phyloP scores from a whole-genome alignment of 2,113 vertebrate genomes.

The Corynorhinus townsendii region DNA sequence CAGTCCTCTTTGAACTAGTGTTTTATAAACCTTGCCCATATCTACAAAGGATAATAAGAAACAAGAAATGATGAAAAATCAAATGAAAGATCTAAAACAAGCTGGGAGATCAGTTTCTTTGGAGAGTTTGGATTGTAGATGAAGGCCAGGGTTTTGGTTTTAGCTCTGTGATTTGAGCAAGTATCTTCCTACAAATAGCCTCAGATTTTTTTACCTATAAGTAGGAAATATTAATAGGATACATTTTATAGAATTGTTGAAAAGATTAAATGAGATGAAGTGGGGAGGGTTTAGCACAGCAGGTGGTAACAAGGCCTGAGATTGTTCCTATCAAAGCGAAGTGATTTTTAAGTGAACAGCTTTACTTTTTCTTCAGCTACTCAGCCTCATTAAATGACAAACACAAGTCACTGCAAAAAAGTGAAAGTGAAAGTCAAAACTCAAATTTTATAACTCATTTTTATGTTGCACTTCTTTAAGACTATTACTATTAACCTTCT shows the following conservation, averaged over 20 bases:
- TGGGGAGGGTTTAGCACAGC: background rate
- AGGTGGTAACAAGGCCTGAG: background rate
- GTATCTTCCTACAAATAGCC: background rate
- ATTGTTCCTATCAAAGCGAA: background rate
- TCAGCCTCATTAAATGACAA: background rate
- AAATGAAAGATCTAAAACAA: background rate
- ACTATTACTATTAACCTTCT: background rate
- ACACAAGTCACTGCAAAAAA: background rate
- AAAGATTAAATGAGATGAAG: background rate
- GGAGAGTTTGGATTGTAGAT: background rate
- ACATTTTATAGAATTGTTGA: background rate
- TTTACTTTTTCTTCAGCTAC: background rate
- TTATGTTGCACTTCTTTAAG: background rate
- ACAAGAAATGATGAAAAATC: background rate
- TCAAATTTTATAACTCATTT: background rate
- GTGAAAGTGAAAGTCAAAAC: background rate
- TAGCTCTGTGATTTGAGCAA: background rate
- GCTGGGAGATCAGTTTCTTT: background rate
- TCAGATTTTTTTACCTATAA: background rate
- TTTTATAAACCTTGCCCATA: background rate
- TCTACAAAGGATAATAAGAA: background rate
- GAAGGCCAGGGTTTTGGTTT: background rate
- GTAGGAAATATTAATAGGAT: background rate
- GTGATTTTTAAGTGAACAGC: background rate
- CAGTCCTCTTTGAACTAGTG: background rate